Evolutionary conservation across 2,888 invertebrate genomes (phyloP), one percentile per base, ranked within the genome.

Genomic region (Hetaerina titia): DNA sequence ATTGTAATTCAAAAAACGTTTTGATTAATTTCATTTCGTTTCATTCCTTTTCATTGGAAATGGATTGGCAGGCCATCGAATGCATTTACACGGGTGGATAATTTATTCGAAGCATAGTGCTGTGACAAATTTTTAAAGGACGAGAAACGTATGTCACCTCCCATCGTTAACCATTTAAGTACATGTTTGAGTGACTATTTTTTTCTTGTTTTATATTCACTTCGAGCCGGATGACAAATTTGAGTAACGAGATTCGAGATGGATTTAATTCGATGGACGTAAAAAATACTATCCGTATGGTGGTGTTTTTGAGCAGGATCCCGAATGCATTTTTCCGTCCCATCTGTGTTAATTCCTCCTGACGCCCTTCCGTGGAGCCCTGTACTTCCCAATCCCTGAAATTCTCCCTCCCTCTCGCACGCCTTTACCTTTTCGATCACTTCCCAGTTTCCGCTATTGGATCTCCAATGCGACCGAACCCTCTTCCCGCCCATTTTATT

Each of bases 351-450:
- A 81, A 81, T 81, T 81, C 81, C 81, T 81, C 81, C 25, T 81
- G 81, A 81, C 25, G 81, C 31, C 81, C 81, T 25, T n/a, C 13
- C 31, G 81, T 81, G 9, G 19, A 19, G 5, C 81, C 17, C n/a
- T 22, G 81, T 11, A 17, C n/a, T 69, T n/a, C 22, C 22, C 69
- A 6, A 22, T n/a, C 69, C 69, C 69, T 6, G 45, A 45, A 1
- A 45, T 0, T 9, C n/a, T n/a, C 17, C 69, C 22, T 69, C n/a
- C 81, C 25, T 31, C n/a, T 60, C 81, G 13, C 81, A 31, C 31
- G 25, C 81, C 74, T 81, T 31, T 81, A 81, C 81, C 81, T 81
- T 81, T 81, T 81, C 81, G 81, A 81, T 81, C 81, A 81, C 81
- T 13, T 25, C 81, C 81, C 22, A 2, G 81, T 31, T 81, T 81